Percentiles rank a stretch among this genome's conserved stretches.
phyloP scores from a whole-genome alignment of 2,113 vertebrate genomes.

The Damaliscus lunatus region DNA sequence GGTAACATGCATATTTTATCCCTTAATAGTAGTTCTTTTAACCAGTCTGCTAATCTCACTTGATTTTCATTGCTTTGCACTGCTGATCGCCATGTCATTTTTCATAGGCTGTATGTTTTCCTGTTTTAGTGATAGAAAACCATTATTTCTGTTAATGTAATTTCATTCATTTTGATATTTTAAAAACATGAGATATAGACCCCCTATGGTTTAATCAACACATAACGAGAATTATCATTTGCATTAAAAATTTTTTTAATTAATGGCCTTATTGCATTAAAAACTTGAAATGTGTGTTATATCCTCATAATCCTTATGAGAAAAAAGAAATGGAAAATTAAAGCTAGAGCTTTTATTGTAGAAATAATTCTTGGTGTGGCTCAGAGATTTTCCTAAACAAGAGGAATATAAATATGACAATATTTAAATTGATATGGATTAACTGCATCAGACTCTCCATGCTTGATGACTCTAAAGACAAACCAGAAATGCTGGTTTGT shows the following conservation, averaged over 20 bases:
- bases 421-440: background rate
- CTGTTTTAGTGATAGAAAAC: background rate
- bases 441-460: background rate
- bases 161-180: constrained; percentile 26
- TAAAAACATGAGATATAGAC: background rate
- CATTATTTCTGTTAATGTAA: constrained; percentile 24
- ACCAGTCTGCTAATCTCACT: constrained; percentile 14
- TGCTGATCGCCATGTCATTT: background rate
- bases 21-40: background rate
- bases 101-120: background rate
- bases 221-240: background rate
- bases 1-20: background rate
- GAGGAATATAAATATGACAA: background rate
- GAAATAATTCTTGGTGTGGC: constrained; percentile 15
- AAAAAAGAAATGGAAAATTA: background rate
- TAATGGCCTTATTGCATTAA: background rate
- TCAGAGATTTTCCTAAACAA: constrained; percentile 19
- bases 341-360: background rate
- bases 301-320: background rate
- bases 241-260: background rate
- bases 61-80: background rate
- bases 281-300: constrained; percentile 3
- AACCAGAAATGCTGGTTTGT: background rate
- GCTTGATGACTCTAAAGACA: background rate
- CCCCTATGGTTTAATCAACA: background rate